A percentile compares a stretch with the other conserved stretches of the same genome.
Conservation (phyloP, 1,140 invertebrate species). For the Cyrtorhinus lividipennis region DNA sequence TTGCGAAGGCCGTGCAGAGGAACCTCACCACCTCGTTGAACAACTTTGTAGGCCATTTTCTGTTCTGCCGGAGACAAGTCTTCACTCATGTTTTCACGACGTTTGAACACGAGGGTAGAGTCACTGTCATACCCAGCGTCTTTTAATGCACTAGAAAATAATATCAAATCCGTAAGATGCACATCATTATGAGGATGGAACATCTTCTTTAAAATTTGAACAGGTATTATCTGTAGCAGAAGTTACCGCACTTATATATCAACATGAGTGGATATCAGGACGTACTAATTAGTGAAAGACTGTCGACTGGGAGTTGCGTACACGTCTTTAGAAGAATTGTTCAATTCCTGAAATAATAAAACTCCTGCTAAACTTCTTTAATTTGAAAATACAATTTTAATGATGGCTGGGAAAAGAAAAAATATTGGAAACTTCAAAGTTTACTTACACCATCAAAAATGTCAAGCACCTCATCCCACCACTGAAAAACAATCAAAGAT, state of each 20-base stretch:
- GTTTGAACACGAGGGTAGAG: conserved; percentile 68
- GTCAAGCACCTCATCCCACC: conserved; percentile 86
- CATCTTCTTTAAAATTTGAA: no score
- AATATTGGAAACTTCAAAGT: conserved; percentile 22
- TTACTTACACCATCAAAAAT: conserved; percentile 79
- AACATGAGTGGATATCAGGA: no score
- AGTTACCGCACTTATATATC: no score
- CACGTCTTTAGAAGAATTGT: background rate
- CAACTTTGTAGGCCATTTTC: conserved; percentile 62
- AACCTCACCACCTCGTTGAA: conserved; percentile 82
- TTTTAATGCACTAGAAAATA: conserved; percentile 52
- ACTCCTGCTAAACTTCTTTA: background rate
- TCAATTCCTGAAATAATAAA: conserved; percentile 17
- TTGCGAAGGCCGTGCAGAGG: conserved; percentile 76
- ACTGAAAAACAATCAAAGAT: conserved; percentile 48
- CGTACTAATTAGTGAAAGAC: conserved; percentile 51
- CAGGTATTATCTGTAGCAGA: no score
- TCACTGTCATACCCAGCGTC: conserved; percentile 83
- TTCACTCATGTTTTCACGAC: conserved; percentile 39
- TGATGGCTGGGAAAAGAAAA: background rate
- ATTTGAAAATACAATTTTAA: background rate
- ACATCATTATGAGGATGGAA: no score
- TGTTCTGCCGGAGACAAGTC: conserved; percentile 63
- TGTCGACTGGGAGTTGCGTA: background rate
- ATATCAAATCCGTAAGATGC: no score